A percentile compares a stretch with the other conserved stretches of the same genome.
Conservation (phyloP, 2,888 invertebrate species). For the Sminthurides aquaticus region DNA sequence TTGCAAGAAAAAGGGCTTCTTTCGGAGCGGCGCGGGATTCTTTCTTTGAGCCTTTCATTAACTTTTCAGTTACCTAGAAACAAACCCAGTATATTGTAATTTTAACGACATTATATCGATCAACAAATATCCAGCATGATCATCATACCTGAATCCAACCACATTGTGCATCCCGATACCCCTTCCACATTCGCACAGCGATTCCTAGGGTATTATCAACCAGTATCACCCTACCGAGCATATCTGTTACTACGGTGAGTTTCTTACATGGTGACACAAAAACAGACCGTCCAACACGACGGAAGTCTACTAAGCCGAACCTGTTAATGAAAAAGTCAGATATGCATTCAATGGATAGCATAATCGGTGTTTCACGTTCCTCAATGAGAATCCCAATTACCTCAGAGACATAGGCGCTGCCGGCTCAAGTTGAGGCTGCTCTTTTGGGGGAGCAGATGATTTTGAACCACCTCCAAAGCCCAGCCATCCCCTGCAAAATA, state of each 20-base stretch:
- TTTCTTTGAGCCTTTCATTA: constrained; percentile 55
- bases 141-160: background rate
- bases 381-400: constrained; percentile 42
- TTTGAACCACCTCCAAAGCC: constrained; percentile 45
- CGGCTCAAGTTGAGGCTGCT: constrained; percentile 53
- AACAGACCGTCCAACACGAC: constrained; percentile 67
- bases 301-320: constrained; percentile 71
- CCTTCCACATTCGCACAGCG: constrained; percentile 83
- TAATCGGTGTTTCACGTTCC: background rate
- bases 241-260: constrained; percentile 74
- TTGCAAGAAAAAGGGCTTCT: constrained; percentile 73
- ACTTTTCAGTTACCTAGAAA: background rate
- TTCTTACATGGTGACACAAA: constrained; percentile 70
- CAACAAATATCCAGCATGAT: background rate
- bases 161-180: constrained; percentile 82
- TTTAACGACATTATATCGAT: background rate
- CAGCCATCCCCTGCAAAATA: constrained; percentile 48
- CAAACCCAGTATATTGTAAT: background rate
- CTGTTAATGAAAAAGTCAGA: constrained; percentile 48
- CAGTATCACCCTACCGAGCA: constrained; percentile 76
- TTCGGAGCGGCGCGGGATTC: constrained; percentile 89
- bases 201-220: constrained; percentile 73
- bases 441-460: constrained; percentile 46
- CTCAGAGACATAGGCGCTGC: constrained; percentile 64
- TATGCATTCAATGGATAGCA: background rate